Evolutionary conservation across 2,113 vertebrate genomes (phyloP).

Genomic region (Clinocottus analis): DNA sequence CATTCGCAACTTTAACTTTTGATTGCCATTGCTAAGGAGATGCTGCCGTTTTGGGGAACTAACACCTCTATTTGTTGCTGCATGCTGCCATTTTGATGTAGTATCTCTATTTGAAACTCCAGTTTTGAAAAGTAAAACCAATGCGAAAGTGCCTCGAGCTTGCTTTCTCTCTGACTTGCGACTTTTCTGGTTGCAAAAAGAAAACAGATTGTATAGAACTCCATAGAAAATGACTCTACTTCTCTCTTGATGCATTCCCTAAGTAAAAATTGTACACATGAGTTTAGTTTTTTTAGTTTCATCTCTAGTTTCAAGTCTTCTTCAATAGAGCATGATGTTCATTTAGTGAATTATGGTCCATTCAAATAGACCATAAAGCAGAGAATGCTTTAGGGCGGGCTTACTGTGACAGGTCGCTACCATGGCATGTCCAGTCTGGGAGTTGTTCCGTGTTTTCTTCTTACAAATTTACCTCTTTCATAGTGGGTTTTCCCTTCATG

Average conservation of each 20-base stretch:
- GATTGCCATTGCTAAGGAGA: no score
- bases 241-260: background rate
- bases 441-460: no score
- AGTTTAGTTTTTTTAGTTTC: background rate
- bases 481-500: background rate
- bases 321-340: background rate
- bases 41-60: no score
- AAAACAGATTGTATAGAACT: background rate
- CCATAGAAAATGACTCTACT: background rate
- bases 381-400: background rate
- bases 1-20: no score
- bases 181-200: no score
- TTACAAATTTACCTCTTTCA: background rate
- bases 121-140: no score
- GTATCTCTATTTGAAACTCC: background rate
- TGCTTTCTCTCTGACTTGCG: no score
- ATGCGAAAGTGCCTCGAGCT: no score
- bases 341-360: background rate
- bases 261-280: background rate
- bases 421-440: background rate
- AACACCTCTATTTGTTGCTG: no score
- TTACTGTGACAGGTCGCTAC: background rate
- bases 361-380: background rate
- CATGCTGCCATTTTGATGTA: no score
- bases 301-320: no score